Evolutionary conservation across 2,113 vertebrate species (phyloP).

Genomic region (Guaruba guarouba): DNA sequence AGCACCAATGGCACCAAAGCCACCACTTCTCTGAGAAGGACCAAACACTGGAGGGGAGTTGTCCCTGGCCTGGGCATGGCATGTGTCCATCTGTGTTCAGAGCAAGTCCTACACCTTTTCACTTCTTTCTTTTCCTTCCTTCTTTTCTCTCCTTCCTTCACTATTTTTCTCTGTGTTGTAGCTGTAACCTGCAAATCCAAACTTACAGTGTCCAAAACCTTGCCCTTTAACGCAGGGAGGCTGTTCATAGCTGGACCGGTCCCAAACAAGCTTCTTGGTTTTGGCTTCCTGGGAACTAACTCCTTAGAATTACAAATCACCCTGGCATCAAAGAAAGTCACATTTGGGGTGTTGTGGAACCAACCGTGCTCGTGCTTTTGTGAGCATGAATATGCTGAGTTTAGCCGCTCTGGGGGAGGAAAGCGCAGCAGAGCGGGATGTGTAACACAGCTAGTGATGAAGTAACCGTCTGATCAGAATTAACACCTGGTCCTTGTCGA

Average conservation of each 20-base stretch:
- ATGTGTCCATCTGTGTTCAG: not conserved
- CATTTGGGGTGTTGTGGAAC: not conserved
- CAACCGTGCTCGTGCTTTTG: not conserved
- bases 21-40: not conserved
- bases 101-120: not conserved
- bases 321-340: not conserved
- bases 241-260: not conserved
- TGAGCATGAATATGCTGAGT: not conserved
- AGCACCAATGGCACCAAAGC: not conserved
- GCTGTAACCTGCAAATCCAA: not conserved
- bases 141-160: not conserved
- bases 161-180: not conserved
- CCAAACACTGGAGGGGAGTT: not conserved
- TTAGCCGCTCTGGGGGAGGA: not conserved
- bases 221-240: not conserved
- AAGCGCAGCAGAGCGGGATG: not conserved
- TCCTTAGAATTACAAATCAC: not conserved
- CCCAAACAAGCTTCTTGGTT: not conserved
- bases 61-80: not conserved
- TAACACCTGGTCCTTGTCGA: slow-evolving; percentile 16
- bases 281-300: not conserved
- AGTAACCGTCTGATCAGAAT: not conserved
- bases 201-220: not conserved
- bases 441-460: not conserved
- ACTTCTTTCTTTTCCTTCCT: not conserved